These are phyloP conservation scores for Coregonus suidteri DNA, from an alignment of 2,797 vertebrate genomes.

Conservation along the genomic window DNA sequence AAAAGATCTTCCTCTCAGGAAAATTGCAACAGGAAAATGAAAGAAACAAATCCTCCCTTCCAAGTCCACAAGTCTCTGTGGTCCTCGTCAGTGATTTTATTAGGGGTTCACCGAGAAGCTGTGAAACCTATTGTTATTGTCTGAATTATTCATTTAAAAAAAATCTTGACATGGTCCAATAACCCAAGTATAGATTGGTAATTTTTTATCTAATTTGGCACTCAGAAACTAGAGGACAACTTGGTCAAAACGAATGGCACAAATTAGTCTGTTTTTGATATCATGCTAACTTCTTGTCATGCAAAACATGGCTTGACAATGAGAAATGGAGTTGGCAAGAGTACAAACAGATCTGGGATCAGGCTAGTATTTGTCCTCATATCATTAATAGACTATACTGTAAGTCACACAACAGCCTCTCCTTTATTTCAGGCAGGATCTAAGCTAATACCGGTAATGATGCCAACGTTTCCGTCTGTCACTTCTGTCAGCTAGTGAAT, in stretches of 20 bases:
- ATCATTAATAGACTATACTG: background rate
- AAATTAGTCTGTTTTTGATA: background rate
- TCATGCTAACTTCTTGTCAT: background rate
- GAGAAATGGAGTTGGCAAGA: background rate
- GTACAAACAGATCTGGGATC: background rate
- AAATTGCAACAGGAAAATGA: background rate
- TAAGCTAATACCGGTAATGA: background rate
- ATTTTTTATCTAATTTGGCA: too few species aligned
- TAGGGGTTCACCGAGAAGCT: too few species aligned
- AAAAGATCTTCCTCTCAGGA: background rate
- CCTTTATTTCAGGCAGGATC: background rate
- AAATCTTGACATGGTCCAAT: too few species aligned
- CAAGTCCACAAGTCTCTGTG: background rate
- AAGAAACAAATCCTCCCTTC: background rate
- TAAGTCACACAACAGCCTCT: too few species aligned
- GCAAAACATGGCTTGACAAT: background rate
- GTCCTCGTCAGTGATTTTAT: background rate
- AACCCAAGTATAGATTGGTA: too few species aligned
- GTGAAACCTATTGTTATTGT: too few species aligned
- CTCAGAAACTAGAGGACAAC: too few species aligned
- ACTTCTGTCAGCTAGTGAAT: conserved; percentile 24
- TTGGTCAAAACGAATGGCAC: too few species aligned
- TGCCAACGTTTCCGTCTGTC: conserved; percentile 25
- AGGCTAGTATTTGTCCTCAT: background rate
- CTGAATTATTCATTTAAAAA: too few species aligned